Evolutionary conservation across 2,888 invertebrate species (phyloP), one percentile per base, ranked within the genome.

Genomic region (Lasioglossum figueresi): DNA sequence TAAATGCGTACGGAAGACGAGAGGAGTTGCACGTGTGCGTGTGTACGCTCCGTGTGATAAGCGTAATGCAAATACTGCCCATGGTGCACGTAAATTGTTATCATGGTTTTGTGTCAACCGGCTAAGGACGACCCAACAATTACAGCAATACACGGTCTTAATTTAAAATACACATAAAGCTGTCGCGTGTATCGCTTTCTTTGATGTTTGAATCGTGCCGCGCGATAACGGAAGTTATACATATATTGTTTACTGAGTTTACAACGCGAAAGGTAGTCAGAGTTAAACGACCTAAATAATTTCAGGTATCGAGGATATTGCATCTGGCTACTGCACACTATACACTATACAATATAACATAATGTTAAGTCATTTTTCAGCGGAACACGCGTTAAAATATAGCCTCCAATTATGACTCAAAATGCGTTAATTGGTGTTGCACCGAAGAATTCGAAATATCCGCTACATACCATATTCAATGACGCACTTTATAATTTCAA

Each of bases 71-170:
- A 76, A 87, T 79, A 80, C 63, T 31, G 70, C 27, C 19, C 27
- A 48, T 34, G 74, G 14, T 66, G 63, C 27, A 45, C 34, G 66
- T 70, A 56, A 73, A 79, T 71, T 79, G 76, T 83, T 82, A 84
- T 82, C 82, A 52, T 70, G 37, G 52, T 70, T 85, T 37, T 87
- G 84, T 79, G 71, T 75, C 82, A 80, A 70, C 75, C 80, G 79
- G 76, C 12, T 40, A 70, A 63, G 72, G 59, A 71, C 79, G 68
- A 79, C 66, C 74, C 34, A 68, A 63, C 82, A 76, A 85, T 88
- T 85, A 75, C 34, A 16, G 12, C 70, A 40, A 70, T 70, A 40
- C 40, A 5, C n/a, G 70, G 70, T 40, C 70, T 40, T 37, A 12
- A 10, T 37, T 43, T 16, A 27, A 77, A 56, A 59, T 43, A 40